Evolutionary conservation across 2,888 invertebrate species (phyloP), one percentile per base, ranked within the genome.

Genomic region (Drosophila sordidula): DNA sequence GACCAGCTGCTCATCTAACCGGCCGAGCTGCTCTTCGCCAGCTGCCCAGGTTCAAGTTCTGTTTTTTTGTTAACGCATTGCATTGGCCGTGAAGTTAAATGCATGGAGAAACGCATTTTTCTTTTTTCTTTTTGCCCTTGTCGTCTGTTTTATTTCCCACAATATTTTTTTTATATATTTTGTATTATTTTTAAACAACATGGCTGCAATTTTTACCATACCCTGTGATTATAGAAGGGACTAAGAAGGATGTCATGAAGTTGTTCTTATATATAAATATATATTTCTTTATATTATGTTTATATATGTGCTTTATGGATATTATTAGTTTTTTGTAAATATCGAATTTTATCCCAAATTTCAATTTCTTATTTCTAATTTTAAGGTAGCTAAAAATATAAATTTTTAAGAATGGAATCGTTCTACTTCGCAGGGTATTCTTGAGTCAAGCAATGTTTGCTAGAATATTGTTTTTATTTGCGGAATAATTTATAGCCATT

Each of bases 101-200:
- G 44, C 45, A 26, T 8, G 8, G 29, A 29, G 8, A 70, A 22
- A 16, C 47, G 26, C 42, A 9, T 38, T 41, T 61, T 45, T 22
- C 36, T 54, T 36, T 25, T 34, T 38, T 39, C 55, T 22, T 49
- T 49, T 47, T 41, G 26, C 41, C 29, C 29, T 46, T 59, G 61
- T 29, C 73, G 58, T 56, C 52, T 59, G 39, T 62, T 84, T 82
- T 70, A 78, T 75, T 65, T 58, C 46, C 52, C 56, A 62, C 46
- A 52, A 50, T 68, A 50, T 67, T 51, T 51, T 42, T 36, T 25
- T 9, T 36, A 29, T 6, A 29, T 18, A 11, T 26, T 36, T 36
- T 47, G 9, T 38, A 6, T 26, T 16, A 51, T 70, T 52, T 50
- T 18, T 59, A 47, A 57, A 64, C 69, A 54, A 44, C 42, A 58